phyloP scores from a whole-genome alignment of 2,888 invertebrate genomes.

The Polyploca ridens region DNA sequence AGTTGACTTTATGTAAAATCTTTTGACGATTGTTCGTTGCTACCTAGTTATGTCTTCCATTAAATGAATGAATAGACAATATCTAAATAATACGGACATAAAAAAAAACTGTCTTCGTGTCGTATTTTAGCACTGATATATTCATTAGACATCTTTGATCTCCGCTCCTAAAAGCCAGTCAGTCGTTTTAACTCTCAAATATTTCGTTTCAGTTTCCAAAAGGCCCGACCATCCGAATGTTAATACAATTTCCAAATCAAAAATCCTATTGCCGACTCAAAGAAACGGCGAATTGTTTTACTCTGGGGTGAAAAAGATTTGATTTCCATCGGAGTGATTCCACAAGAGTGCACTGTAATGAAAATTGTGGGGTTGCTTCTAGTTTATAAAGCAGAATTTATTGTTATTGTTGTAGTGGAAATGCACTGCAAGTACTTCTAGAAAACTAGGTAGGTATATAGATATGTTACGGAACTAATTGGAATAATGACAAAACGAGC shows the following conservation, averaged over 20 bases:
- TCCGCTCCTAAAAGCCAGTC: conserved; percentile 27
- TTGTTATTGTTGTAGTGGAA: not conserved
- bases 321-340: conserved; percentile 52
- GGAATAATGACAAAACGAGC: not conserved
- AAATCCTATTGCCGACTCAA: conserved; percentile 53
- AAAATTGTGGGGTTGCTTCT: conserved; percentile 35
- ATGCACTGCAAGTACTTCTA: not conserved
- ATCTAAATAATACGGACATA: not conserved
- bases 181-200: conserved; percentile 35
- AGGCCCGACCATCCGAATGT: conserved; percentile 44
- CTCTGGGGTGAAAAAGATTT: conserved; percentile 47
- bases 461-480: not conserved
- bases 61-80: not conserved
- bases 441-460: not conserved
- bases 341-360: conserved; percentile 43
- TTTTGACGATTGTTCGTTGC: too few species aligned
- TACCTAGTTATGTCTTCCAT: too few species aligned
- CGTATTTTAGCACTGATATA: conserved; percentile 27
- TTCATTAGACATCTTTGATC: conserved; percentile 23
- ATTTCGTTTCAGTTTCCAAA: conserved; percentile 39
- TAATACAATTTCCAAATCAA: conserved; percentile 64
- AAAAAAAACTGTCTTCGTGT: conserved; percentile 15
- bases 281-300: conserved; percentile 57
- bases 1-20: too few species aligned
- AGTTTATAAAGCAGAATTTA: conserved; percentile 9